A percentile compares a stretch with the other conserved stretches of the same genome.
Evolutionary conservation across 2,797 vertebrate species (phyloP).

Genomic region (Hemitrygon akajei): DNA sequence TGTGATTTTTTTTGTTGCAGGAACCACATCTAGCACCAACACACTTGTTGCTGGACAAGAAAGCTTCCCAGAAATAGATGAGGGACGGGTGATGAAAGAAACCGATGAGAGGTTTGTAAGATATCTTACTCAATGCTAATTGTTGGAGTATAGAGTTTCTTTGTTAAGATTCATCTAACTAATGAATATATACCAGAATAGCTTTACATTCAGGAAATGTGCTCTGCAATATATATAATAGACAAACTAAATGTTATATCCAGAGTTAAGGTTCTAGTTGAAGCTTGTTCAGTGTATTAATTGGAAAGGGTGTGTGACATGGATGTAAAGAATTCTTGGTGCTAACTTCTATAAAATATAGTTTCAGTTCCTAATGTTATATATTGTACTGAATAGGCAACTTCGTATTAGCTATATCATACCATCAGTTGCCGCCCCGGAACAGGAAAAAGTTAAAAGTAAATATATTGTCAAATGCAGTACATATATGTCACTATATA

Average conservation of each 20-base stretch:
- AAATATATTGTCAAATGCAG: too few species aligned
- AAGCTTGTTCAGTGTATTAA: not conserved
- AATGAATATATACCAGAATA: not conserved
- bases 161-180: not conserved
- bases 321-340: not conserved
- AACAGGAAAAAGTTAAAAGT: not conserved
- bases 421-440: not conserved
- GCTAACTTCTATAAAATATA: not conserved
- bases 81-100: conserved; percentile 77
- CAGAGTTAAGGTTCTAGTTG: not conserved
- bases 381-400: too few species aligned
- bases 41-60: conserved; percentile 92
- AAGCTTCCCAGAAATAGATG: conserved; percentile 77
- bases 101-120: conserved; percentile 79
- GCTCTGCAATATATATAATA: not conserved
- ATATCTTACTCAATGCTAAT: not conserved
- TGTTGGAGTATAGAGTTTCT: not conserved
- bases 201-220: not conserved
- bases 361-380: not conserved
- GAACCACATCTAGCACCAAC: conserved; percentile 95
- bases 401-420: not conserved
- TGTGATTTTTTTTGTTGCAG: conserved; percentile 50
- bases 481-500: too few species aligned
- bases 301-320: not conserved
- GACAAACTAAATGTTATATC: not conserved